phyloP scores from a whole-genome alignment of 2,113 vertebrate species.

The Gopherus flavomarginatus region DNA sequence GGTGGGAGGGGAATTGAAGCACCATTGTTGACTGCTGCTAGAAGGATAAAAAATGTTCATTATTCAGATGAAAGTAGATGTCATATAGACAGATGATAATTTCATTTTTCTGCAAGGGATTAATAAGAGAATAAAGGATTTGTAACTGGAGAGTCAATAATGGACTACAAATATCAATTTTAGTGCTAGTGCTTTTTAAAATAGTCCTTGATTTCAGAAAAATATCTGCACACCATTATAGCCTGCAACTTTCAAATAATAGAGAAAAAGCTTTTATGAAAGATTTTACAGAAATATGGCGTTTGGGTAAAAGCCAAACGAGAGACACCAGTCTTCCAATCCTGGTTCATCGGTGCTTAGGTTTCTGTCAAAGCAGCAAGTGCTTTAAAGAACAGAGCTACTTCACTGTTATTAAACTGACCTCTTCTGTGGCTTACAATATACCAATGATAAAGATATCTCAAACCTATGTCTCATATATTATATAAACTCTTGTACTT shows the following conservation, averaged over 20 bases:
- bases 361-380: not conserved
- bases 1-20: not conserved
- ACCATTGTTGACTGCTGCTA: not conserved
- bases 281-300: not conserved
- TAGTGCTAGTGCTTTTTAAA: constrained; percentile 29
- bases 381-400: not conserved
- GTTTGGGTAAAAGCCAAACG: not conserved
- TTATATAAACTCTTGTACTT: not conserved
- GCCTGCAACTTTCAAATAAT: not conserved
- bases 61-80: constrained; percentile 13
- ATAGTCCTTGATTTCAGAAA: constrained; percentile 12
- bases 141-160: constrained; percentile 38
- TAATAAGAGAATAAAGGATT: constrained; percentile 44
- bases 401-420: not conserved
- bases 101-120: constrained; percentile 38
- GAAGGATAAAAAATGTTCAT: not conserved
- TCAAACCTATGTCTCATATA: not conserved
- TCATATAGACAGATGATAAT: not conserved
- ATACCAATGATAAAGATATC: not conserved
- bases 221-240: constrained; percentile 33
- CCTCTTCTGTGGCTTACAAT: not conserved
- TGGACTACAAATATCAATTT: constrained; percentile 43
- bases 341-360: rapidly evolving
- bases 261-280: constrained; percentile 19
- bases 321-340: not conserved